These are phyloP conservation scores for Carassius carassius DNA, from an alignment of 2,113 vertebrate genomes.

Conservation along the genomic window DNA sequence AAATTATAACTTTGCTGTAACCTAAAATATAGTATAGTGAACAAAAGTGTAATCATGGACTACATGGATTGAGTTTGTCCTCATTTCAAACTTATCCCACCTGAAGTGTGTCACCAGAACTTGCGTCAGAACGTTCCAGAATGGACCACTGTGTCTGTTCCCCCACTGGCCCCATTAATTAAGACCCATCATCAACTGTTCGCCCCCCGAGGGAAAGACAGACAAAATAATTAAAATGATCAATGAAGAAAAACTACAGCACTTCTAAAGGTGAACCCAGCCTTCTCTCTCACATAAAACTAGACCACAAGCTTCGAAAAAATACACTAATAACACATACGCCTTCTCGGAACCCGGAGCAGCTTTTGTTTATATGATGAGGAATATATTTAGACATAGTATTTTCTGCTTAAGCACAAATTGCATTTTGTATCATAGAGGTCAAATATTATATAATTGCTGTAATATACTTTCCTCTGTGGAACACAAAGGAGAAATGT, in stretches of 20 bases:
- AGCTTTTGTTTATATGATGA: background rate
- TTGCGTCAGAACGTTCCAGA: slow-evolving; percentile 53
- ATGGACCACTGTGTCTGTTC: slow-evolving; percentile 65
- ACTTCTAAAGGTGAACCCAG: slow-evolving; percentile 70
- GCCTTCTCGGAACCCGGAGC: background rate
- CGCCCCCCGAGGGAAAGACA: slow-evolving; percentile 74
- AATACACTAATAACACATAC: background rate
- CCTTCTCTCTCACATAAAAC: slow-evolving; percentile 23
- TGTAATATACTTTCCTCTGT: background rate
- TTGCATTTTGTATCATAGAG: background rate
- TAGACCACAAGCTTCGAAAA: slow-evolving; percentile 15
- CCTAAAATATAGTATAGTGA: background rate
- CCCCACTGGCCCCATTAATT: slow-evolving; percentile 80
- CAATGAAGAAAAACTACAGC: slow-evolving; percentile 76
- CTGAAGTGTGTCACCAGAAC: slow-evolving; percentile 63
- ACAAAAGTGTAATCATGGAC: background rate
- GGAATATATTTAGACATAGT: slow-evolving; percentile 1
- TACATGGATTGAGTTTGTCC: slow-evolving; percentile 43
- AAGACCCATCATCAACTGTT: slow-evolving; percentile 70
- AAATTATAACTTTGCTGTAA: background rate
- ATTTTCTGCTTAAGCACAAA: background rate
- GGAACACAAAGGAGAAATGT: background rate
- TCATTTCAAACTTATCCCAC: slow-evolving; percentile 65
- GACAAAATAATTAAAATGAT: slow-evolving; percentile 82
- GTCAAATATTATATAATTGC: background rate